Conservation (phyloP, 2,113 vertebrate species). For the Chinchilla lanigera region DNA sequence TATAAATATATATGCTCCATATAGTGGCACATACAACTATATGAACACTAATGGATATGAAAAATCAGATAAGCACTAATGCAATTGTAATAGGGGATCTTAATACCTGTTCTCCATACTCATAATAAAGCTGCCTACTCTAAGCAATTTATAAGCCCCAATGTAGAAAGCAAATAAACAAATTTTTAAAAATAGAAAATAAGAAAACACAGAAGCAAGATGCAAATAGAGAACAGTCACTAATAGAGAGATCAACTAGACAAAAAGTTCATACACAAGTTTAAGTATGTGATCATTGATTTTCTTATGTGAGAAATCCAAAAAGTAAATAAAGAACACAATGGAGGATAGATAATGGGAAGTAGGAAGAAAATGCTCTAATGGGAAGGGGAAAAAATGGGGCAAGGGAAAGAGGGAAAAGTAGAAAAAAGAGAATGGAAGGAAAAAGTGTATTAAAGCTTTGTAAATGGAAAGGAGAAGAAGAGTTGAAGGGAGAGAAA, state of each 20-base stretch:
- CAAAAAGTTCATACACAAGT: neutral
- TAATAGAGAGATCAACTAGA: neutral
- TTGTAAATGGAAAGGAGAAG: neutral
- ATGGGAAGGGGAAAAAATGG: neutral
- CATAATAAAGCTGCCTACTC: neutral
- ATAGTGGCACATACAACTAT: neutral
- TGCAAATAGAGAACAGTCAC: neutral
- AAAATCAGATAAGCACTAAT: neutral
- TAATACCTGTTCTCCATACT: neutral
- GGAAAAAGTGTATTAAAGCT: neutral
- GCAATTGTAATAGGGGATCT: neutral
- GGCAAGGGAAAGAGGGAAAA: neutral
- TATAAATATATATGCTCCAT: neutral
- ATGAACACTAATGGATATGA: neutral
- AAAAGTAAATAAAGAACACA: neutral
- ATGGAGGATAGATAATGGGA: neutral
- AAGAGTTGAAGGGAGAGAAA: neutral
- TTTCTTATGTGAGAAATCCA: neutral
- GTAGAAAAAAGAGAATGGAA: accelerated
- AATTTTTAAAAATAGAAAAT: neutral
- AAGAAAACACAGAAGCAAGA: neutral
- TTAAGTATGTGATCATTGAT: neutral
- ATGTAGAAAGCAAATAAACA: neutral
- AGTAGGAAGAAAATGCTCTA: neutral
- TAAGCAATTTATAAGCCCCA: neutral